A percentile compares a stretch with the other conserved stretches of the same genome.
Evolutionary conservation across 2,797 vertebrate genomes (phyloP).

Genomic region (Sparus aurata): DNA sequence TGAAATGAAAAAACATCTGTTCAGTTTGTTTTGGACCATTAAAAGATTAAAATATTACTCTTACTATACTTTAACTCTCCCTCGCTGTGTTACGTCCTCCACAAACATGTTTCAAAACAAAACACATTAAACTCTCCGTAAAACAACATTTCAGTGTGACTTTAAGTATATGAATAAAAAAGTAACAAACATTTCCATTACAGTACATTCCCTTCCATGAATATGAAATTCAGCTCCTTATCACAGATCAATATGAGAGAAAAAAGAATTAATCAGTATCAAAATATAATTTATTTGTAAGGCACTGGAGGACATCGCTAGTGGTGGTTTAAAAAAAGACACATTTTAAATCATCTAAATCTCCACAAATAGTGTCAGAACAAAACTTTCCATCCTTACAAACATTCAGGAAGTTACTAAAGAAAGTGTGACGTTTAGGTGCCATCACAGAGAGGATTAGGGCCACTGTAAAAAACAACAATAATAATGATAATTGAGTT

Average conservation of each 20-base stretch:
- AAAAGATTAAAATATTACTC: neutral
- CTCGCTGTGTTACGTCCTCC: neutral
- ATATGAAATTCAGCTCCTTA: slow-evolving; percentile 12
- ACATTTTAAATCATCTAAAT: neutral
- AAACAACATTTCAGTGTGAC: slow-evolving; percentile 24
- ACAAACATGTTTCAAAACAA: neutral
- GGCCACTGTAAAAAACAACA: no score
- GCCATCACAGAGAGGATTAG: neutral
- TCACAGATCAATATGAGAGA: slow-evolving; percentile 11
- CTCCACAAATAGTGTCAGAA: neutral
- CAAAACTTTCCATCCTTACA: neutral
- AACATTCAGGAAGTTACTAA: neutral
- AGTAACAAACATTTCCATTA: neutral
- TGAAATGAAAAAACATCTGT: slow-evolving; percentile 13
- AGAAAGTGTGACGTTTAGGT: neutral
- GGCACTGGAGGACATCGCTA: slow-evolving; percentile 11
- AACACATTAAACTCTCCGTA: neutral
- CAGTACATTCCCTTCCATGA: slow-evolving; percentile 2
- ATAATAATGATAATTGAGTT: no score
- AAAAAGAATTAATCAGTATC: neutral
- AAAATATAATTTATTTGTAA: slow-evolving; percentile 12
- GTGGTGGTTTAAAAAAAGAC: neutral
- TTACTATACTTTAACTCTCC: neutral
- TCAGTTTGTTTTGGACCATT: neutral
- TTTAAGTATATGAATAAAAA: slow-evolving; percentile 15